phyloP scores from a whole-genome alignment of 1,140 invertebrate genomes.

The Parapsyche elsis region DNA sequence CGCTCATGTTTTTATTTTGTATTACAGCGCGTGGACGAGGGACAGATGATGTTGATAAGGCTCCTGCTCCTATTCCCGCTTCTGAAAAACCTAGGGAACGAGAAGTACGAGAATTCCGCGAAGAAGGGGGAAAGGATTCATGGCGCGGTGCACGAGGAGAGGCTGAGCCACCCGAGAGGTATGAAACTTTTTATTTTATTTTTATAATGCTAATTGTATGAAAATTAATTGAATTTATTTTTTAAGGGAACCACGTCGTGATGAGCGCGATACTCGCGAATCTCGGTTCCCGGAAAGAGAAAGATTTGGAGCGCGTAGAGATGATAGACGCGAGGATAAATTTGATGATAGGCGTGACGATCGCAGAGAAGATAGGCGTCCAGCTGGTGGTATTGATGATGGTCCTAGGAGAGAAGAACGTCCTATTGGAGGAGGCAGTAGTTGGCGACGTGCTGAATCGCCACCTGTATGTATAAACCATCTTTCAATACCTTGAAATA shows the following conservation, averaged over 20 bases:
- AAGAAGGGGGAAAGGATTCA: slow-evolving; percentile 23
- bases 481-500: too few relatives aligned
- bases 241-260: slow-evolving; percentile 57
- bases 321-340: slow-evolving; percentile 35
- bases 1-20: neutral
- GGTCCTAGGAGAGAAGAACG: slow-evolving; percentile 24
- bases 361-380: slow-evolving; percentile 31
- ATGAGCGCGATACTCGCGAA: slow-evolving; percentile 57
- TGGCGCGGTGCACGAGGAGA: slow-evolving; percentile 42
- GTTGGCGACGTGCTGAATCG: slow-evolving; percentile 48
- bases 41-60: slow-evolving; percentile 9
- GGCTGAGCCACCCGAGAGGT: slow-evolving; percentile 39
- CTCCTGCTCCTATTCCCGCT: too few relatives aligned
- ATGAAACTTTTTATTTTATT: neutral
- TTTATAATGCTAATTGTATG: neutral
- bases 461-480: slow-evolving; percentile 49
- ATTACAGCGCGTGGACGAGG: slow-evolving; percentile 9
- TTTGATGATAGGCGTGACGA: slow-evolving; percentile 43
- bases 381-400: neutral
- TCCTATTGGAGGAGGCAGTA: slow-evolving; percentile 1
- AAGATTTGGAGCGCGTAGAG: slow-evolving; percentile 14
- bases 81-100: slow-evolving; percentile 21
- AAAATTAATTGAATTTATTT: slow-evolving; percentile 7
- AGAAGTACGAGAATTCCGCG: neutral
- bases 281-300: slow-evolving; percentile 33